phyloP scores from a whole-genome alignment of 2,888 invertebrate species.

The Lasioglossum oenotherae region DNA sequence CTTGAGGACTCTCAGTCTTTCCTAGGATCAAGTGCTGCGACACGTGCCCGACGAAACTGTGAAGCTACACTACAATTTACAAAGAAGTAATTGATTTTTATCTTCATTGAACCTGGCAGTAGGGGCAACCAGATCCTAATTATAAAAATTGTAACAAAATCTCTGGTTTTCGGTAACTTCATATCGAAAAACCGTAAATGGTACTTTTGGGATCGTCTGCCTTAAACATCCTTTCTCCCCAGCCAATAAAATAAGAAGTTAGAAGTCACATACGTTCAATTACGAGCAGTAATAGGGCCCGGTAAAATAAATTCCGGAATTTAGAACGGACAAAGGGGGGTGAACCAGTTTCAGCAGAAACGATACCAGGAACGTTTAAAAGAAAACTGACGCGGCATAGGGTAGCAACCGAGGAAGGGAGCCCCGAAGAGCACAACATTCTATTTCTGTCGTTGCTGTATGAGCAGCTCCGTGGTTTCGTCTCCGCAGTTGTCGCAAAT shows the following conservation, averaged over 20 bases:
- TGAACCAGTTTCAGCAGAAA: neutral
- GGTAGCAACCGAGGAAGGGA: neutral
- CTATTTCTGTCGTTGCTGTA: slow-evolving; percentile 31
- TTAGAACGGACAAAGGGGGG: neutral
- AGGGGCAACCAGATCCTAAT: neutral
- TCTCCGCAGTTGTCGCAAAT: slow-evolving; percentile 72
- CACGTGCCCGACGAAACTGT: neutral
- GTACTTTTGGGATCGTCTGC: neutral
- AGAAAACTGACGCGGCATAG: neutral
- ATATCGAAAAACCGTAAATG: neutral
- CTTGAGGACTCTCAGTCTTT: neutral
- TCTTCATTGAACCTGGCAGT: neutral
- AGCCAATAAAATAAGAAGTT: neutral
- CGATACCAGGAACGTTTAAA: neutral
- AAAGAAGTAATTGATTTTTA: neutral
- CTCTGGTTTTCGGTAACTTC: neutral
- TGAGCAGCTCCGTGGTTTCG: slow-evolving; percentile 52
- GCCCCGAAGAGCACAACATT: slow-evolving; percentile 1
- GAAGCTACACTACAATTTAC: neutral
- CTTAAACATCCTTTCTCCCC: neutral
- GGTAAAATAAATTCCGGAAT: neutral
- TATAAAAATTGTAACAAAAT: neutral
- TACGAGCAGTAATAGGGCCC: neutral
- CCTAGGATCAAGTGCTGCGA: neutral
- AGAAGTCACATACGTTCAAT: neutral